Base-by-base conservation (phyloP, 1,140 invertebrate genomes). In the Anastrepha obliqua region DNA sequence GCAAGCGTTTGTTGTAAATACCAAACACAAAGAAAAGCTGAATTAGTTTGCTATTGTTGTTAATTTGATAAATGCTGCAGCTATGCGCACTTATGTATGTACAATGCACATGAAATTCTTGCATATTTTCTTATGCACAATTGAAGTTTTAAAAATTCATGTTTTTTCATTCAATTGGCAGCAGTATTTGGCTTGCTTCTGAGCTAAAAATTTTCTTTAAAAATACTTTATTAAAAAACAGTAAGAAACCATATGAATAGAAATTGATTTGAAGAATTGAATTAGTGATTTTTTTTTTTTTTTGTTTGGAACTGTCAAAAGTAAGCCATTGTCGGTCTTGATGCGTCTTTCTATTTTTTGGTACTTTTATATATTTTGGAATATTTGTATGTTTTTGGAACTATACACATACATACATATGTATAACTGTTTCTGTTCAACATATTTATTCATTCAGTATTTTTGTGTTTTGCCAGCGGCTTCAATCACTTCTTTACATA, bases 251-350 rank as follows among this genome's bases (percentile, higher is more conserved):
- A 29, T 20, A 60, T 47, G 78, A 88, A 62, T 60, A 51, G n/a
- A 86, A 90, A 55, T 20, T 88, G 70, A 81, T 58, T 20, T 78
- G 47, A 60, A 74, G 13, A n/a, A 44, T 7, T 8, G 17, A 47
- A 87, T 81, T 81, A 81, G 47, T 58, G 74, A 29, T 6, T 29
- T 86, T 2, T 62, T 29, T 86, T 86, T n/a, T 29, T 29, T 29
- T 29, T 29, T 29, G 29, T 29, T 29, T 13, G 20, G n/a, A 74
- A 86, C 89, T 91, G 90, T 92, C 89, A 89, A 91, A 89, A 92
- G 91, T 92, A 92, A 92, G 91, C 91, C 89, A 92, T 92, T 92
- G 91, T 92, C 91, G 91, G 91, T 89, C 55, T 88, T 87, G 87
- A 90, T 88, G 86, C 87, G 87, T 87, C 88, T 90, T 89, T 90